Evolutionary conservation across 2,888 invertebrate species (phyloP), one percentile per base, ranked within the genome.

Genomic region (Buathra laborator): DNA sequence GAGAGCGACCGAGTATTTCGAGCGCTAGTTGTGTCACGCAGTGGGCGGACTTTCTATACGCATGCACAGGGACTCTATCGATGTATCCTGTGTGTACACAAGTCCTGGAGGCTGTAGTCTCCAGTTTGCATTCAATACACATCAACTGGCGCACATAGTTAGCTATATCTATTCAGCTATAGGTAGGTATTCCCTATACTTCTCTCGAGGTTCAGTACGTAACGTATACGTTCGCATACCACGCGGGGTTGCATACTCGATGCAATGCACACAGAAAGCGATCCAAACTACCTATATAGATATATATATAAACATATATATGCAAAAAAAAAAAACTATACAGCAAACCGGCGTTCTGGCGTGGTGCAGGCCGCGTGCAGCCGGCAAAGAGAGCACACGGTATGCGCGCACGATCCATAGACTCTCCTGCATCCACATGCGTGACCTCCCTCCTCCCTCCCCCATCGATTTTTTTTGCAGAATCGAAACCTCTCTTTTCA

Each of bases 41-140:
- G 91, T 91, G 90, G 92, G 91, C 91, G 91, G 88, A 92, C 91
- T 92, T 92, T 91, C 91, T 91, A 85, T 83, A 86, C 87, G 83
- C 85, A 86, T 67, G 77, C 84, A 68, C 78, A 48, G 53, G 84
- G 76, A 81, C 75, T 4, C 56, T 24, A 19, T 56, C 10, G 71
- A 81, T 83, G 70, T 87, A 81, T 80, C 76, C 83, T 64, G 80
- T 48, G 56, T 80, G 43, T 71, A 71, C 24, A 44, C 32, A 29
- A 66, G 70, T 85, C 75, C 72, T 72, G 68, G 32, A 72, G 80
- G 74, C 71, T 48, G 53, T 70, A 72, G 74, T 59, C 56, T 75
- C 68, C 85, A 66, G 62, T 62, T 46, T 77, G 62, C 43, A 70
- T 43, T 70, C n/a, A 14, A 16, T 64, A 75, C 29, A 51, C 29